A percentile compares a stretch with the other conserved stretches of the same genome.
phyloP scores from a whole-genome alignment of 2,113 vertebrate genomes.

The Stegostoma tigrinum region DNA sequence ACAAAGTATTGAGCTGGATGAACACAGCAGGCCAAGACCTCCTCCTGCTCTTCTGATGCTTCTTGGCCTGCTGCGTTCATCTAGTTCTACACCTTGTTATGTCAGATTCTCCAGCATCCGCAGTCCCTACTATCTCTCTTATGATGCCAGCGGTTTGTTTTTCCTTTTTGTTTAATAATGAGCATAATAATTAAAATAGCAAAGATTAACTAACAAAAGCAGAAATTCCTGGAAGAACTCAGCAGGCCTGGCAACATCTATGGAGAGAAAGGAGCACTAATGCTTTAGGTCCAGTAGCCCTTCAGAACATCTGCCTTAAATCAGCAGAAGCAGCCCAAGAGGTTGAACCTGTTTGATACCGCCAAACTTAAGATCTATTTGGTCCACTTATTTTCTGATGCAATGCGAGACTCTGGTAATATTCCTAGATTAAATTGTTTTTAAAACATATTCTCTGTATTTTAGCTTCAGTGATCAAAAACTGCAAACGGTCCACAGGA shows the following conservation, averaged over 20 bases:
- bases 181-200: not conserved
- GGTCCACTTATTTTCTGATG: not conserved
- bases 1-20: no score
- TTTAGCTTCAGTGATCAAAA: slow-evolving; percentile 84
- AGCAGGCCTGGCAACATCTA: no score
- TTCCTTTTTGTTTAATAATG: not conserved
- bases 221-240: no score
- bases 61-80: no score
- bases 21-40: no score
- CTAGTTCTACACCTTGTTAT: no score
- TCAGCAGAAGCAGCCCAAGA: not conserved
- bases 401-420: not conserved
- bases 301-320: not conserved
- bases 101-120: no score
- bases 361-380: not conserved
- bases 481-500: slow-evolving; percentile 74
- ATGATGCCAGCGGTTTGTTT: not conserved
- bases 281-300: no score
- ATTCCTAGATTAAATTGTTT: not conserved
- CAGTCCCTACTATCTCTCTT: no score
- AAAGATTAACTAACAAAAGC: not conserved
- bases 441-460: not conserved
- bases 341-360: not conserved
- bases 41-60: no score
- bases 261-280: no score